These are phyloP conservation scores for Thermophis baileyi DNA, from an alignment of 2,113 vertebrate species.

Conservation along the genomic window DNA sequence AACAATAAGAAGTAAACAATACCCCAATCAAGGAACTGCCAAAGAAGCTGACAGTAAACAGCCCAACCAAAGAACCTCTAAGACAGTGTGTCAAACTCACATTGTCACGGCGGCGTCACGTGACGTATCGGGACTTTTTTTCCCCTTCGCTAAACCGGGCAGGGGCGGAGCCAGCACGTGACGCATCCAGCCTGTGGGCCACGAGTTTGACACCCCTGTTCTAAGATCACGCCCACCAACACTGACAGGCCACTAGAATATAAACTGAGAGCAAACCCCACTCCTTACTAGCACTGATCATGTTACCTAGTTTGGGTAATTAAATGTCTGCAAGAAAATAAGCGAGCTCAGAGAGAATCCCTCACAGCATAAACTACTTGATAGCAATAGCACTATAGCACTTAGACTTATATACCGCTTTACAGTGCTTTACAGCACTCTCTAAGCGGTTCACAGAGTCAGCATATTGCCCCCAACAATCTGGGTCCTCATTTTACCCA, in stretches of 20 bases:
- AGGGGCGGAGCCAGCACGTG: too few species aligned
- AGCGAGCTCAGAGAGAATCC: background rate
- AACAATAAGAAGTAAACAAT: background rate
- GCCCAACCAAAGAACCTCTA: background rate
- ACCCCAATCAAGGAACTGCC: background rate
- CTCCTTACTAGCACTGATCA: background rate
- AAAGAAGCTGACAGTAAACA: background rate
- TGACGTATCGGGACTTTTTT: too few species aligned
- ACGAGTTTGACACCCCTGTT: background rate
- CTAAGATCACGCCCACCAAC: background rate
- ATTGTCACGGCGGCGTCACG: too few species aligned
- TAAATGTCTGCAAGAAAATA: background rate
- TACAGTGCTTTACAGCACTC: too few species aligned
- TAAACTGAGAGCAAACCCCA: background rate
- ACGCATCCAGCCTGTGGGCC: fast-evolving
- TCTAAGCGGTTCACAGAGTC: too few species aligned
- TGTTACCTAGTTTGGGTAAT: background rate
- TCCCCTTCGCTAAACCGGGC: too few species aligned
- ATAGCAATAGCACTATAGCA: too few species aligned
- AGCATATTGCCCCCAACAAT: too few species aligned
- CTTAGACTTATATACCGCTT: too few species aligned
- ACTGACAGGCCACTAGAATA: background rate
- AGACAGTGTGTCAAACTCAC: background rate
- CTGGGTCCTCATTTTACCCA: too few species aligned
- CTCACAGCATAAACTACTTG: background rate